These are phyloP conservation scores for Stenodera caucasica DNA, from an alignment of 2,888 invertebrate genomes.

Conservation along the genomic window DNA sequence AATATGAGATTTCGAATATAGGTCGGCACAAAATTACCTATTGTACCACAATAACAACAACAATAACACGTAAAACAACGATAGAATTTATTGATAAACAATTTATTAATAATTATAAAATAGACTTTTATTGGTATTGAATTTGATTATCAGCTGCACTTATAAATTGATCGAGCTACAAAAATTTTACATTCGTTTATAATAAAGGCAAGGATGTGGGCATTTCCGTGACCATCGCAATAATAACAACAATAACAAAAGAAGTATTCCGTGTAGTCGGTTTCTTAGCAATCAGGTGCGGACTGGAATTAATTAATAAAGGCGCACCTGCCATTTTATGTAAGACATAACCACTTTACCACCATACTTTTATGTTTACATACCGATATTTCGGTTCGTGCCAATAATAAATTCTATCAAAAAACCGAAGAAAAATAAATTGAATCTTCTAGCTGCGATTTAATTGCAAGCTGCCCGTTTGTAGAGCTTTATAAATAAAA, in stretches of 20 bases:
- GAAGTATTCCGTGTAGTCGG: no score
- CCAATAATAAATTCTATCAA: no score
- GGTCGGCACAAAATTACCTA: constrained; percentile 5
- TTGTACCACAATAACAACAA: background rate
- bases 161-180: background rate
- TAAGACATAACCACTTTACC: background rate
- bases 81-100: no score
- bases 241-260: background rate
- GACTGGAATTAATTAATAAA: background rate
- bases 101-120: no score
- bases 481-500: no score
- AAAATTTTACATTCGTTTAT: background rate
- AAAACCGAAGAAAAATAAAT: no score
- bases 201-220: constrained; percentile 2
- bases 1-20: constrained; percentile 16
- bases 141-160: background rate
- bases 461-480: no score
- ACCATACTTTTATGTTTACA: background rate
- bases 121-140: background rate
- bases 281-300: background rate
- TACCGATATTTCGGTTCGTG: no score
- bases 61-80: background rate
- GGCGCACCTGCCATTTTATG: constrained; percentile 3
- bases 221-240: background rate
- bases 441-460: no score